These are phyloP conservation scores for Conchocele bisecta DNA, from an alignment of 2,888 invertebrate genomes.

Conservation along the genomic window DNA sequence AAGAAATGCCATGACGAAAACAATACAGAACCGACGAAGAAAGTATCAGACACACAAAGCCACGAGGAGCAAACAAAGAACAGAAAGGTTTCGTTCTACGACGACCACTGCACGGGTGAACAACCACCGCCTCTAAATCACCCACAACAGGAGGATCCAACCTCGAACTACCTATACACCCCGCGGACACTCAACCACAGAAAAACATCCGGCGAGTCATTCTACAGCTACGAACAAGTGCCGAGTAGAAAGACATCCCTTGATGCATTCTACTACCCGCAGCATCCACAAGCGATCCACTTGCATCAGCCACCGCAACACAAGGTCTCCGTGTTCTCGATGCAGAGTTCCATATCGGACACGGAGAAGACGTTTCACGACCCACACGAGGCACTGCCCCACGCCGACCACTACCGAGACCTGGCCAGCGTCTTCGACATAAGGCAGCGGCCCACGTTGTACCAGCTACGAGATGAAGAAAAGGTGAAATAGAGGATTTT, in stretches of 20 bases:
- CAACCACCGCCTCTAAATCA: conserved; percentile 1
- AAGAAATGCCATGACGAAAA: neutral
- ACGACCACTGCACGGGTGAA: conserved; percentile 1
- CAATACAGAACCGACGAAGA: conserved; percentile 7
- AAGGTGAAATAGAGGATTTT: no score
- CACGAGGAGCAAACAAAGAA: conserved; percentile 32
- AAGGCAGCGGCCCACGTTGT: conserved; percentile 79
- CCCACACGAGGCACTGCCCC: conserved; percentile 90
- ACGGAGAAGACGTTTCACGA: conserved; percentile 76
- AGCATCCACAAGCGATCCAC: neutral
- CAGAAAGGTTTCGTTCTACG: conserved; percentile 43
- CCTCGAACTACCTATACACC: conserved; percentile 32
- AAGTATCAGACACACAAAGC: conserved; percentile 9
- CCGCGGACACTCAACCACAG: conserved; percentile 31
- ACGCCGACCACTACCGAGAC: conserved; percentile 89
- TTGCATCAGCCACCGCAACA: conserved; percentile 15
- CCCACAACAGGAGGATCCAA: conserved; percentile 7
- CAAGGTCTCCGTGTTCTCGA: conserved; percentile 51
- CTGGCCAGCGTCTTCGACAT: conserved; percentile 52
- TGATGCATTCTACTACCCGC: conserved; percentile 44
- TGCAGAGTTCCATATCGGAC: conserved; percentile 37
- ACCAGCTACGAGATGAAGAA: conserved; percentile 80
- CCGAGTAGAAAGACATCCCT: conserved; percentile 47
- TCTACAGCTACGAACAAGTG: conserved; percentile 25
- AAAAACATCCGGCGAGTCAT: conserved; percentile 38